These are phyloP conservation scores for Lepidochitona cinerea DNA, from an alignment of 2,888 invertebrate species.

Conservation along the genomic window DNA sequence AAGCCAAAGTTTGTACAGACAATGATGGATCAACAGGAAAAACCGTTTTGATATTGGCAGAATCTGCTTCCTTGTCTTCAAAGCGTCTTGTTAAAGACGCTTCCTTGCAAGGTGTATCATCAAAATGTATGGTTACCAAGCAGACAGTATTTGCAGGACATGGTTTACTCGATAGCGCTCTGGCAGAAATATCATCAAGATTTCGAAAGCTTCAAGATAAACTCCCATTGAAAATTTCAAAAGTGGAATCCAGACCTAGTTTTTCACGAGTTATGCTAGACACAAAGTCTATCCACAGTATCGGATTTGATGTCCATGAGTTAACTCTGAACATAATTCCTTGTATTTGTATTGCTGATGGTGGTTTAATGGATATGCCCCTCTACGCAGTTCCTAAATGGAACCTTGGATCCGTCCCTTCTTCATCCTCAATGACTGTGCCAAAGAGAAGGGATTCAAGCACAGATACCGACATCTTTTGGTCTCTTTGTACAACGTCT, in stretches of 20 bases:
- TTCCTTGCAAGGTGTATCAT: slow-evolving; percentile 13
- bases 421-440: slow-evolving; percentile 27
- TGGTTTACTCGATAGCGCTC: slow-evolving; percentile 38
- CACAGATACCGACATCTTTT: slow-evolving; percentile 36
- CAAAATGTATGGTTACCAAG: slow-evolving; percentile 27
- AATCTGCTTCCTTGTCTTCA: neutral
- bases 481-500: slow-evolving; percentile 40
- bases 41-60: slow-evolving; percentile 35
- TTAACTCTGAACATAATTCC: slow-evolving; percentile 47
- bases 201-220: slow-evolving; percentile 41
- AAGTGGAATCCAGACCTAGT: neutral
- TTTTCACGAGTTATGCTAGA: slow-evolving; percentile 34
- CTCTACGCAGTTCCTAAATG: slow-evolving; percentile 45
- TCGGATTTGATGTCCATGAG: slow-evolving; percentile 48
- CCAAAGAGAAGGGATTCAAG: slow-evolving; percentile 13
- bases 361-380: slow-evolving; percentile 35
- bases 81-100: slow-evolving; percentile 12
- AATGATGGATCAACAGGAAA: slow-evolving; percentile 42
- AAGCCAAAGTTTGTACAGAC: slow-evolving; percentile 28
- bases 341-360: slow-evolving; percentile 38
- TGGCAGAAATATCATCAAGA: slow-evolving; percentile 43
- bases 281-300: slow-evolving; percentile 37
- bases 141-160: slow-evolving; percentile 34
- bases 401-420: neutral
- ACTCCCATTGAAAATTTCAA: slow-evolving; percentile 47